Conservation (phyloP, 2,888 invertebrate genomes). For the Arctia plantaginis region DNA sequence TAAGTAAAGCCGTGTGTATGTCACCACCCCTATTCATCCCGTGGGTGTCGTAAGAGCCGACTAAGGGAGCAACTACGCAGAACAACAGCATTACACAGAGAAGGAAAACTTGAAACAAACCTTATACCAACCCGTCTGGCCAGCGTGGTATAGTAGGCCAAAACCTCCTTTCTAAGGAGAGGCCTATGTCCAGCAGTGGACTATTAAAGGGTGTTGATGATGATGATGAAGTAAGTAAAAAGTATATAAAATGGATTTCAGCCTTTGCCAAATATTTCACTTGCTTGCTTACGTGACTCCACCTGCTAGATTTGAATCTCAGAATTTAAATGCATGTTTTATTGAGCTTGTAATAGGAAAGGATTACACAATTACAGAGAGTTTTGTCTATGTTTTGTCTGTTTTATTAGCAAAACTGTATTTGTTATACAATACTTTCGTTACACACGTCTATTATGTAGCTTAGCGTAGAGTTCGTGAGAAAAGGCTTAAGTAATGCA, state of each 20-base stretch:
- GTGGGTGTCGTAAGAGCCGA: too few relatives aligned
- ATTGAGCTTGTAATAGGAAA: background rate
- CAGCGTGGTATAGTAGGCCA: too few relatives aligned
- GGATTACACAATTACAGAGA: slow-evolving; percentile 5
- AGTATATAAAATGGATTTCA: background rate
- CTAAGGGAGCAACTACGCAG: too few relatives aligned
- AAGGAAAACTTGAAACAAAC: too few relatives aligned
- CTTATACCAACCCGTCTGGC: too few relatives aligned
- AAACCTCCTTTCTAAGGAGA: too few relatives aligned
- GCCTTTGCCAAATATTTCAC: slow-evolving; percentile 8
- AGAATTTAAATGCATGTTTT: background rate
- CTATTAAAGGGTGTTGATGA: too few relatives aligned
- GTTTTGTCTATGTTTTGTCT: background rate
- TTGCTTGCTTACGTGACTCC: background rate
- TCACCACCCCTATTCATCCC: too few relatives aligned
- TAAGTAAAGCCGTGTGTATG: too few relatives aligned
- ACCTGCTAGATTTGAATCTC: background rate
- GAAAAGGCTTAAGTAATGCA: background rate
- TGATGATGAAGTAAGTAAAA: background rate
- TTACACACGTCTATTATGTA: background rate
- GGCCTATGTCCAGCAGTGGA: too few relatives aligned
- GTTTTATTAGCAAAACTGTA: background rate
- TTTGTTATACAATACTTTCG: background rate
- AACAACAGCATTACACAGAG: too few relatives aligned
- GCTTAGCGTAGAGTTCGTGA: background rate